Percentiles rank a stretch among this genome's conserved stretches.
phyloP scores from a whole-genome alignment of 1,140 invertebrate genomes.

The Microplitis demolitor region DNA sequence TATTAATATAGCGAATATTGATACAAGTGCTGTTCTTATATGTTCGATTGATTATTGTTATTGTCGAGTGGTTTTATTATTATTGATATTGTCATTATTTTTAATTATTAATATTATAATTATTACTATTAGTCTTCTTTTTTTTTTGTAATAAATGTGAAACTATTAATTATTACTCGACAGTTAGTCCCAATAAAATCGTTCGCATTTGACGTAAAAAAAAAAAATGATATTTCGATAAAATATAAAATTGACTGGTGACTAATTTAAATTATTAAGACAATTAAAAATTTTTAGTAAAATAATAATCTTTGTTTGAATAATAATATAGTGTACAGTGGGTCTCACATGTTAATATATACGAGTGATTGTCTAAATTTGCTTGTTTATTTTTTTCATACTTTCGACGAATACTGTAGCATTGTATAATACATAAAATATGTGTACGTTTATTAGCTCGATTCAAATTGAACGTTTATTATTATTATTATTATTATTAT shows the following conservation, averaged over 20 bases:
- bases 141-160: slow-evolving; percentile 21
- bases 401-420: background rate
- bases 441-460: background rate
- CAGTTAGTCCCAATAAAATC: background rate
- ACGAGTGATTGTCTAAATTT: background rate
- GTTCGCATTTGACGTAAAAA: too few relatives aligned
- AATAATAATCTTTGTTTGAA: too few relatives aligned
- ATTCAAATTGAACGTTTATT: background rate
- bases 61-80: slow-evolving; percentile 13
- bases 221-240: too few relatives aligned
- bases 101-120: background rate
- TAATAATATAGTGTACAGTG: background rate
- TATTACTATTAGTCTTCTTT: background rate
- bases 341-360: background rate
- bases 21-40: background rate
- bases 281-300: too few relatives aligned
- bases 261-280: background rate
- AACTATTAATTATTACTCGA: slow-evolving; percentile 5
- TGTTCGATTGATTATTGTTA: slow-evolving; percentile 11
- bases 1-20: background rate
- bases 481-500: background rate
- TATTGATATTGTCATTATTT: slow-evolving; percentile 11
- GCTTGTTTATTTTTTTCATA: background rate
- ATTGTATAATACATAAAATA: background rate
- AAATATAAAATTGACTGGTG: background rate